Evolutionary conservation across 1,140 invertebrate genomes (phyloP).

Genomic region (Polyergus mexicanus): DNA sequence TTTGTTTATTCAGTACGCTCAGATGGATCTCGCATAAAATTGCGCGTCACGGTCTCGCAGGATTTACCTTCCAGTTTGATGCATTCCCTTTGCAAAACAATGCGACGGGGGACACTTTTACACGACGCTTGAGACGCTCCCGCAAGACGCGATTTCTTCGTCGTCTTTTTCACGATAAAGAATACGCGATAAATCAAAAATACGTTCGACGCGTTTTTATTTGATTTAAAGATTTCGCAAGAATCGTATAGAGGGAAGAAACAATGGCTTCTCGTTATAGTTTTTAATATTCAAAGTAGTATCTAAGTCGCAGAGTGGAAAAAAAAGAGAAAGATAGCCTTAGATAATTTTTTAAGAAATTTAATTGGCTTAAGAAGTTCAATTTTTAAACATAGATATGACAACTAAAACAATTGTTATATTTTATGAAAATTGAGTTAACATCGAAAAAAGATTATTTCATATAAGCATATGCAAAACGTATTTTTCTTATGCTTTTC

Average conservation of each 20-base stretch:
- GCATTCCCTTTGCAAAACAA: conserved; percentile 62
- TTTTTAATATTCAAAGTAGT: not conserved
- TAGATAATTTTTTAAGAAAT: not conserved
- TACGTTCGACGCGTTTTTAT: conserved; percentile 7
- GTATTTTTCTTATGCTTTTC: not conserved
- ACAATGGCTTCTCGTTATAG: not conserved
- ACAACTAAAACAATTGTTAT: not conserved
- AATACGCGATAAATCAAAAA: not conserved
- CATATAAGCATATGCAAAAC: not conserved
- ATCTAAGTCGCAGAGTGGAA: not conserved
- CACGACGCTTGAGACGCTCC: conserved; percentile 23
- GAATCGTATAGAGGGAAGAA: too few relatives aligned
- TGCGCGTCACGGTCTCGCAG: conserved; percentile 56
- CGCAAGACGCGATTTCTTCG: conserved; percentile 5
- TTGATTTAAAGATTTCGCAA: not conserved
- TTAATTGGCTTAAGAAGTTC: not conserved
- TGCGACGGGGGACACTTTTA: conserved; percentile 35
- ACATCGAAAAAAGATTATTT: not conserved
- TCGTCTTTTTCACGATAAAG: not conserved
- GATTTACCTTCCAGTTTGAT: conserved; percentile 65
- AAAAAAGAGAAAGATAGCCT: too few relatives aligned
- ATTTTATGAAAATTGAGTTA: not conserved
- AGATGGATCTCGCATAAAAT: conserved; percentile 41
- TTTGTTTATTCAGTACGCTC: conserved; percentile 67
- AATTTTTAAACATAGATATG: not conserved